Base-by-base conservation (phyloP, 2,888 invertebrate genomes). In the Macaria notata region DNA sequence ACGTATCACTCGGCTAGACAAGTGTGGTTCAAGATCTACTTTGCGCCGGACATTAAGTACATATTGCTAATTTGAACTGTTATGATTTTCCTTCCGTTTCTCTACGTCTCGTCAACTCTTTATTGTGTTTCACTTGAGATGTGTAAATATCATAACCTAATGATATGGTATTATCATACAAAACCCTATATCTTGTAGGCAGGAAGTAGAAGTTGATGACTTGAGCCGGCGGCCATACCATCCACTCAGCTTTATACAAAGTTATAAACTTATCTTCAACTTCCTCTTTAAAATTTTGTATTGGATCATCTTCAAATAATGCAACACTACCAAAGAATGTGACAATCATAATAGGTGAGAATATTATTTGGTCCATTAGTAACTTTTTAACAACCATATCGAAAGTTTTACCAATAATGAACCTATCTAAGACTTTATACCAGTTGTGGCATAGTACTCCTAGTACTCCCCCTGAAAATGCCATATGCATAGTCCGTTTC, bases 201-300 rank as follows among this genome's bases (percentile, higher is more conserved):
- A 99, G 83, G 76, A 96, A 94, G 79, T 95, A 97, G 84, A 99
- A 99, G 84, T 98, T 98, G 31, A 99, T 92, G 44, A 97, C 88
- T 84, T 99, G 98, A 0, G 98, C 98, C 0, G 97, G 96, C 0
- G 98, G 98, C 98, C 98, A 98, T 4, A 98, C 94, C 63, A 97
- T 86, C 96, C 98, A 98, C 80, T 99, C 98, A 0, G 97, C 98
- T 19, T 93, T 87, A 76, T 98, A 98, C 33, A 98, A 85, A 65
- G 93, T 94, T 77, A 94, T 88, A 45, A 96, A 96, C 83, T 98
- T 98, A 29, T 93, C 87, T 68, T 90, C 93, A 8, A 97, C 91
- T 84, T 97, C 97, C 38, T 92, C 83, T 69, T 93, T 92, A 55
- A 97, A 93, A 73, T 96, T 94, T 9, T 92, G 75, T 44, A 90